Evolutionary conservation across 2,113 vertebrate genomes (phyloP).

Genomic region (Corythoichthys haematopterus): DNA sequence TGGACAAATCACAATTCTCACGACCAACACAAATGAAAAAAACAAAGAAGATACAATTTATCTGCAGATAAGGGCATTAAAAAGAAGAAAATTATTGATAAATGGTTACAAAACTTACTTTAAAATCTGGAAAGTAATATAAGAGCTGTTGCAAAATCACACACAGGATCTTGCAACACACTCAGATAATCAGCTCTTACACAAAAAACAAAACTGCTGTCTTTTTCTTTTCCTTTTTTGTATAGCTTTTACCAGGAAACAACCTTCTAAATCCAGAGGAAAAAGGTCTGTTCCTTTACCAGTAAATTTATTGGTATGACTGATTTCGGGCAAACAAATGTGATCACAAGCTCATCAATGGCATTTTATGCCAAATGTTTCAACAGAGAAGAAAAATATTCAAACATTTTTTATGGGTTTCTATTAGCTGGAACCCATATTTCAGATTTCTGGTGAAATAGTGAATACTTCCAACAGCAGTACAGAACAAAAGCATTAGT

Average conservation of each 20-base stretch:
- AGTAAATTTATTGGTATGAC: neutral
- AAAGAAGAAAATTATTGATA: neutral
- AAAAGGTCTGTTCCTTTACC: conserved; percentile 1
- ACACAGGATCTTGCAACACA: conserved; percentile 24
- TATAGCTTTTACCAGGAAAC: neutral
- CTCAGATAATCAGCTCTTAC: conserved; percentile 15
- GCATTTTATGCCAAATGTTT: conserved; percentile 37
- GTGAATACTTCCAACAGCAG: neutral
- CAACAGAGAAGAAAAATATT: conserved; percentile 17
- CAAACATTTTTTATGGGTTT: neutral
- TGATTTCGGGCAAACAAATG: neutral
- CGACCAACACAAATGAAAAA: neutral
- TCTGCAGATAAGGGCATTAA: no score
- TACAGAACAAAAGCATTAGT: neutral
- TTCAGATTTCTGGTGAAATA: conserved; percentile 23
- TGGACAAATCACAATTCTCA: neutral
- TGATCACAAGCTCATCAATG: neutral
- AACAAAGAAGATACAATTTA: no score
- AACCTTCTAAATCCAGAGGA: neutral
- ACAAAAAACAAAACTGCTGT: conserved; percentile 13
- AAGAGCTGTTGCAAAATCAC: conserved; percentile 17
- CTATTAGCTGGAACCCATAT: conserved; percentile 2
- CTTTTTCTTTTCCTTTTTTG: neutral
- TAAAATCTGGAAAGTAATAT: neutral
- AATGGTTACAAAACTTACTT: conserved; percentile 16